Conservation (phyloP, 1,140 invertebrate species). For the Chelonus insularis region DNA sequence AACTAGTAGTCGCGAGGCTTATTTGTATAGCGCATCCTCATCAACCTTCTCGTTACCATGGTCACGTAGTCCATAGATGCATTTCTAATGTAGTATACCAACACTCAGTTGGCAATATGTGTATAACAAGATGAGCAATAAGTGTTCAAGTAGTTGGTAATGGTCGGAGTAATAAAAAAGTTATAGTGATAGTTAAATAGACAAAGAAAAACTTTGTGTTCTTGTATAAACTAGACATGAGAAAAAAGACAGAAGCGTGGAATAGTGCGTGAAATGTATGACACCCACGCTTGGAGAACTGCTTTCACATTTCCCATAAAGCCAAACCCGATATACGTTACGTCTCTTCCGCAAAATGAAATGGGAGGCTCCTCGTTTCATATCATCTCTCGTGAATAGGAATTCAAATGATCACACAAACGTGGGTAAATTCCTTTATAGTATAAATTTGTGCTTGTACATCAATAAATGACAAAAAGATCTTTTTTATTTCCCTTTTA, state of each 20-base stretch:
- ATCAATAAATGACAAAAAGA: too few relatives aligned
- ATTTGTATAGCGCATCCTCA: slow-evolving; percentile 36
- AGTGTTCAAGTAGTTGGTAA: too few relatives aligned
- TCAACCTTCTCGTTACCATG: slow-evolving; percentile 12
- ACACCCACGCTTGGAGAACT: slow-evolving; percentile 34
- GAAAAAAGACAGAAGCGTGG: background rate
- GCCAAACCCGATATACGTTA: slow-evolving; percentile 29
- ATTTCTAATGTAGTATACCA: background rate
- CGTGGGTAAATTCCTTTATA: too few relatives aligned
- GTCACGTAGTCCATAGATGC: slow-evolving; percentile 15
- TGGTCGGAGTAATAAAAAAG: too few relatives aligned
- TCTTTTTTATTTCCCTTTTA: too few relatives aligned
- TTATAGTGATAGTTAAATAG: too few relatives aligned
- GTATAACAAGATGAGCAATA: background rate
- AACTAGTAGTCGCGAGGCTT: slow-evolving; percentile 38
- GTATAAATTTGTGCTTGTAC: too few relatives aligned
- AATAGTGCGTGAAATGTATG: slow-evolving; percentile 38
- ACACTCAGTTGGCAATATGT: background rate
- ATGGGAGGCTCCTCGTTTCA: background rate
- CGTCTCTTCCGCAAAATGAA: slow-evolving; percentile 21
- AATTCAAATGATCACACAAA: too few relatives aligned
- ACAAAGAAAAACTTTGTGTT: background rate
- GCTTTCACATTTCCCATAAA: slow-evolving; percentile 48
- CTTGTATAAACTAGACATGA: background rate
- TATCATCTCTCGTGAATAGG: background rate